Base-by-base conservation (phyloP, 2,797 vertebrate genomes). In the Lateolabrax maculatus region DNA sequence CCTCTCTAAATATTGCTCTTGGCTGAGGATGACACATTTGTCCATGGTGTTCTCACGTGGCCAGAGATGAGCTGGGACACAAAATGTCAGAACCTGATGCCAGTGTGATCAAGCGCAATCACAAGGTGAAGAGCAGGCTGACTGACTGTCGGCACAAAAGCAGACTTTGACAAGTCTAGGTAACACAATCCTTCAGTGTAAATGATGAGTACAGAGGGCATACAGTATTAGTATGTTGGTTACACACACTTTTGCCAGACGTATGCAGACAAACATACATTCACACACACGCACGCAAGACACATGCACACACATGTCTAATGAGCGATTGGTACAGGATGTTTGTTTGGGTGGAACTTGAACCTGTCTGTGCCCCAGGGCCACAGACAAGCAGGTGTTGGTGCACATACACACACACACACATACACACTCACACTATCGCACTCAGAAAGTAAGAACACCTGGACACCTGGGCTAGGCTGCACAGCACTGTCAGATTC, bases 311-410 rank as follows among this genome's bases (percentile, higher is more conserved):
- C 74, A 80, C 55, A 51, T 15, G 52, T 79, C 77, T 80, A 80
- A 85, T 88, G 83, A 87, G 57, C 44, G 69, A 89, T 70, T 84
- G 87, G 75, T 82, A 86, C 60, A 80, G 70, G 79, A 83, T 89
- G 89, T 91, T 94, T 93, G 90, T 91, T 93, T 93, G 92, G 91
- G 85, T 92, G 93, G 87, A 95, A 94, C 88, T 87, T 89, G 87
- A 95, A 92, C 92, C 92, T 71, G 91, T 89, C 89, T 90, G 83
- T 88, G 91, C 89, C 92, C 90, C 41, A 52, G 61, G 93, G 94
- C 87, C 81, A 89, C 36, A 71, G 88, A 62, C 61, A 62, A 91
- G 92, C 93, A 93, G 92, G 93, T 95, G 94, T 91, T 91, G 67
- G 39, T 55, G 69, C 48, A n/a, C 44, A 55, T 58, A 41, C 41